Evolutionary conservation across 2,888 invertebrate genomes (phyloP).

Genomic region (Cephus rjabovi): DNA sequence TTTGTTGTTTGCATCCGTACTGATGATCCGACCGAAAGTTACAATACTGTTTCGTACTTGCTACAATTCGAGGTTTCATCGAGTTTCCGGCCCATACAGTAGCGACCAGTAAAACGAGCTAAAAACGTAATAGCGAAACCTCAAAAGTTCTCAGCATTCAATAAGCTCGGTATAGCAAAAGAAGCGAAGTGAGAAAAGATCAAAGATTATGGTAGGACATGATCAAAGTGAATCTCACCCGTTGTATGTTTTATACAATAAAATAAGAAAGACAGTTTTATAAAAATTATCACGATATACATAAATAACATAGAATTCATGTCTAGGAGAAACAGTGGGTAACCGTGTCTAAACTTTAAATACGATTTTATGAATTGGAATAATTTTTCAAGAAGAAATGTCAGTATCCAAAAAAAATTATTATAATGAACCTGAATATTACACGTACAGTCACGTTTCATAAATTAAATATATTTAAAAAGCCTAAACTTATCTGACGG

Average conservation of each 20-base stretch:
- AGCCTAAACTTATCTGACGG: not conserved
- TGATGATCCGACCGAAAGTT: not conserved
- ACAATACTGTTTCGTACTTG: not conserved
- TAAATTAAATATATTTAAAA: not conserved
- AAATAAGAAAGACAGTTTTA: too few relatives aligned
- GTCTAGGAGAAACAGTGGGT: too few relatives aligned
- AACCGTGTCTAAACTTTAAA: too few relatives aligned
- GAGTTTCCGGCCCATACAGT: not conserved
- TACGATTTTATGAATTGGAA: not conserved
- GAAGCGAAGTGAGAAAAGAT: not conserved
- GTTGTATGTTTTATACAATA: not conserved
- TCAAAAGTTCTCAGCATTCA: not conserved
- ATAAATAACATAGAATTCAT: too few relatives aligned
- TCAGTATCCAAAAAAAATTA: not conserved
- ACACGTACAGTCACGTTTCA: not conserved
- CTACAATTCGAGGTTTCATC: not conserved
- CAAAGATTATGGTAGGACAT: not conserved
- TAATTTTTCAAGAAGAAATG: not conserved
- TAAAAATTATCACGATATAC: too few relatives aligned
- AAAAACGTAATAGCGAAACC: not conserved
- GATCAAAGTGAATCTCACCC: not conserved
- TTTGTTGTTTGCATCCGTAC: not conserved
- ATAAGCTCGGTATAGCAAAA: not conserved
- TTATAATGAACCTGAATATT: not conserved
- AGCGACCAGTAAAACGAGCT: not conserved